Conservation (phyloP, 1,140 invertebrate species). For the Sipha flava region DNA sequence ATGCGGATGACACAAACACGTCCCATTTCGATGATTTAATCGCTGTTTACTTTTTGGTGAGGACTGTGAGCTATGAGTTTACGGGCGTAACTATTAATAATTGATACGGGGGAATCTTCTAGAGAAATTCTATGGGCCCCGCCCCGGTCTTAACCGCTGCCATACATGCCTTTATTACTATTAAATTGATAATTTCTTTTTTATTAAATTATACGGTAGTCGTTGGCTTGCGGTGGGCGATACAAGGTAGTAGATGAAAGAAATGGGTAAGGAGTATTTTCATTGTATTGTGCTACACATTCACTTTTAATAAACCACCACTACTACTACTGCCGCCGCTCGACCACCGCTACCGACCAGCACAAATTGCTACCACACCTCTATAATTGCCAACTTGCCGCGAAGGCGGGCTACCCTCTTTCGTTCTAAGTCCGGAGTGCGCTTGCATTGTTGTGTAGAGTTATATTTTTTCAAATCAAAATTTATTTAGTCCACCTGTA, state of each 20-base stretch:
- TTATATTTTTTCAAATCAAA: slow-evolving; percentile 1
- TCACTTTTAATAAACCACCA: background rate
- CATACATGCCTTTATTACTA: background rate
- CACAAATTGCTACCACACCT: slow-evolving; percentile 19
- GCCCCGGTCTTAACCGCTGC: background rate
- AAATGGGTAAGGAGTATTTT: background rate
- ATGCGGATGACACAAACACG: no score
- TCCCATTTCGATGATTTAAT: no score
- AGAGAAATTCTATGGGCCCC: background rate
- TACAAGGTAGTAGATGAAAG: no score
- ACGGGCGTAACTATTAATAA: background rate
- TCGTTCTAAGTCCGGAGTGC: background rate
- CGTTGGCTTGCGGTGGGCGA: background rate
- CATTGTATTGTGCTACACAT: background rate
- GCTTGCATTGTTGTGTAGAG: background rate
- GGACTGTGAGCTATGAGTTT: no score
- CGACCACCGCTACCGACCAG: background rate
- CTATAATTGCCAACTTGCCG: slow-evolving; percentile 8
- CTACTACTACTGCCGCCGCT: background rate
- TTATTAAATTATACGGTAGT: slow-evolving; percentile 4
- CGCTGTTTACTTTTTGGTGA: no score
- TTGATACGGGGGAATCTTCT: background rate
- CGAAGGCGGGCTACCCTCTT: background rate
- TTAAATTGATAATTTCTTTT: slow-evolving; percentile 30
- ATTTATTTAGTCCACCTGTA: background rate